These are phyloP conservation scores for Heteromyza rotundicornis DNA, from an alignment of 2,888 invertebrate genomes.

Conservation along the genomic window DNA sequence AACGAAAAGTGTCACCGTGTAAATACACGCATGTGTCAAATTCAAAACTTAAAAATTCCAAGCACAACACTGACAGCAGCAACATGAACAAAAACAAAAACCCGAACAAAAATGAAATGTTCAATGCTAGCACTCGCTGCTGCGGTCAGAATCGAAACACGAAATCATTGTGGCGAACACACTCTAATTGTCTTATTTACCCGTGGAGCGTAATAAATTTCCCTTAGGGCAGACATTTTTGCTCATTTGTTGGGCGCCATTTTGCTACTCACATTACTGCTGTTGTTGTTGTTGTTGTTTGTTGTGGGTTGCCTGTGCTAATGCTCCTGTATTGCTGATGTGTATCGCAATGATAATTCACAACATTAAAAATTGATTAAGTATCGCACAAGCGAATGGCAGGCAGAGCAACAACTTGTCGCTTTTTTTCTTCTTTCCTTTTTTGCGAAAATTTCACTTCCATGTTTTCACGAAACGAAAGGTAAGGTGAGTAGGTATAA, in stretches of 20 bases:
- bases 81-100: not conserved
- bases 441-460: too few species aligned
- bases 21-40: not conserved
- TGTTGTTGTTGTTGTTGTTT: conserved; percentile 20
- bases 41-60: not conserved
- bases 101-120: conserved; percentile 18
- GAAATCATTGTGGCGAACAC: too few species aligned
- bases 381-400: conserved; percentile 5
- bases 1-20: not conserved
- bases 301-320: too few species aligned
- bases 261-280: conserved; percentile 18
- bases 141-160: conserved; percentile 29
- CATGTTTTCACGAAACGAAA: too few species aligned
- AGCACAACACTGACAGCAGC: not conserved
- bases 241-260: not conserved
- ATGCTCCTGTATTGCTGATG: conserved; percentile 20
- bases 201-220: conserved; percentile 4
- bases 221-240: not conserved
- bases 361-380: conserved; percentile 14
- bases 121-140: conserved; percentile 23
- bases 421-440: too few species aligned
- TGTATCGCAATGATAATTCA: conserved; percentile 35
- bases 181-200: not conserved
- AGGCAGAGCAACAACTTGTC: conserved; percentile 13
- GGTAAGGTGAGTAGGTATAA: too few species aligned